Evolutionary conservation across 2,797 vertebrate genomes (phyloP), one percentile per base, ranked within the genome.

Genomic region (Chaunax sp.): DNA sequence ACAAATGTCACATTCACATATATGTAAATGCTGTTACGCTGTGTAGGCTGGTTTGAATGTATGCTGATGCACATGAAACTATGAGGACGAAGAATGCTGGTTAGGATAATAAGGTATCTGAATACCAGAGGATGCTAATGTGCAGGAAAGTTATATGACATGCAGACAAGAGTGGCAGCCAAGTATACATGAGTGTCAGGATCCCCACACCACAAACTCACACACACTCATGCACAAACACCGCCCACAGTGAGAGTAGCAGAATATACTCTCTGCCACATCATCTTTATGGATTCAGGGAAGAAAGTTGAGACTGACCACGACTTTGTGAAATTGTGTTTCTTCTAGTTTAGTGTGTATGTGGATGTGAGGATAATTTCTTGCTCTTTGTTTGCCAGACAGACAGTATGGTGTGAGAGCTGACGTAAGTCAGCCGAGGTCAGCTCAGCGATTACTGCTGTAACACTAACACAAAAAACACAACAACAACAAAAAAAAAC

Each of bases 61-160:
- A 66, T 45, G 78, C 72, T 53, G 75, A 25, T 51, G 61, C 43
- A 64, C 56, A 57, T 12, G 22, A 65, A 72, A 62, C 20, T 40
- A 33, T 23, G 74, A 57, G 75, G 77, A 75, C 72, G 58, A 64
- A 53, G 77, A 76, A 63, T 23, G 51, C 23, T 67, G 46, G 52
- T 69, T 49, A 66, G 22, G 44, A 66, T 81, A 73, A 44, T 44
- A n/a, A n/a, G n/a, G 88, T 77, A 20, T 76, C 83, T 85, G 82
- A 84, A 87, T 84, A 72, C 77, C 77, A 83, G 49, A 52, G 61
- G 63, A 82, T 50, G 50, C 52, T 65, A 68, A 79, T 75, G 62
- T 69, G 67, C 50, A 45, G 43, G 33, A 59, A 35, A 71, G 43
- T 35, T 57, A 69, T 56, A 63, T 26, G 46, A 78, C 70, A 61